phyloP scores from a whole-genome alignment of 2,797 vertebrate genomes.

The Crocodylus rhombifer region DNA sequence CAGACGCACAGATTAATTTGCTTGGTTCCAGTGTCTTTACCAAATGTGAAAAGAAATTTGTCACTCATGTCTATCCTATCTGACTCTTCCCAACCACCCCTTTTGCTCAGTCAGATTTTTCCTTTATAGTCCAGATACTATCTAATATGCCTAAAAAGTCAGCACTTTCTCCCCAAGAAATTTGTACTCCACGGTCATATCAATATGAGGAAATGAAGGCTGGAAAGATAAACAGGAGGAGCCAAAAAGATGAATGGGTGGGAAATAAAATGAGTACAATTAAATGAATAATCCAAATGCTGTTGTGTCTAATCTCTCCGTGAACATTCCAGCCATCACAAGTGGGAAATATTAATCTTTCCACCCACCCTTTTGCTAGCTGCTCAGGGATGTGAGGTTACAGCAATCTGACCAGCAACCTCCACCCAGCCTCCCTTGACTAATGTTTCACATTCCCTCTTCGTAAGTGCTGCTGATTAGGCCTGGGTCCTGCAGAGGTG shows the following conservation, averaged over 20 bases:
- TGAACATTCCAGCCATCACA: neutral
- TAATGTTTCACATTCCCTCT: neutral
- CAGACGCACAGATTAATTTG: conserved; percentile 47
- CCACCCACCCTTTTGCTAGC: neutral
- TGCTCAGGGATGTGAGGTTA: neutral
- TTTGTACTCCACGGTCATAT: neutral
- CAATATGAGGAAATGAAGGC: neutral
- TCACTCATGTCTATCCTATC: neutral
- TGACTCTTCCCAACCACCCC: neutral
- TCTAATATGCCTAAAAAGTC: neutral
- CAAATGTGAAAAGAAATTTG: neutral
- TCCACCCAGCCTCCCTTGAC: neutral
- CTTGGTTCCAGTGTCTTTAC: neutral
- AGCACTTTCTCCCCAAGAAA: neutral
- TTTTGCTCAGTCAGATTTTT: accelerated
- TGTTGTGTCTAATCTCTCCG: conserved; percentile 1
- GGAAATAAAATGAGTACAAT: conserved; percentile 37
- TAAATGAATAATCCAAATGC: neutral
- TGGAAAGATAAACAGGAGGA: conserved; percentile 17
- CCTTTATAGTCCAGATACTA: neutral
- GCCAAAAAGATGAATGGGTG: conserved; percentile 23
- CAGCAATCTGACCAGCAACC: conserved; percentile 1
- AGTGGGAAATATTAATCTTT: conserved; percentile 18
- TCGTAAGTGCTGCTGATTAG: accelerated
- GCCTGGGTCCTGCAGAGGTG: neutral